Conservation (phyloP, 2,888 invertebrate genomes). For the Tenthredo amoena region DNA sequence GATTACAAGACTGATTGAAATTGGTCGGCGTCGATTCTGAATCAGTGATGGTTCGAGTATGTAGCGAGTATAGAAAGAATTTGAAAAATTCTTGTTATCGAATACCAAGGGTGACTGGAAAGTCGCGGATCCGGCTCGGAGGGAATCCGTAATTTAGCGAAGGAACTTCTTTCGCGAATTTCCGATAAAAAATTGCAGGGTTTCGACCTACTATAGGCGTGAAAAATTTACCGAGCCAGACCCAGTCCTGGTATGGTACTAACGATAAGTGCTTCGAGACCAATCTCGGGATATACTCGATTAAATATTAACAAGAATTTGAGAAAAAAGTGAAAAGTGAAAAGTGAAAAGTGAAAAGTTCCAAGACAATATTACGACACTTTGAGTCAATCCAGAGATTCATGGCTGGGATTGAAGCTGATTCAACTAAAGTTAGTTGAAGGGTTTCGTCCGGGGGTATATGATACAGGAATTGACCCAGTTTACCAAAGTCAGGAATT, state of each 20-base stretch:
- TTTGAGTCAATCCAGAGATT: not conserved
- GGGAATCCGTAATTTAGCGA: not conserved
- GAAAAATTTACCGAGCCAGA: not conserved
- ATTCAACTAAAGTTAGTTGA: not conserved
- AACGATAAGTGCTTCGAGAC: constrained; percentile 21
- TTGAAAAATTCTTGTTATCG: not conserved
- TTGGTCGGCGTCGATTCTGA: not conserved
- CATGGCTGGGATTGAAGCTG: not conserved
- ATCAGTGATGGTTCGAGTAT: not conserved
- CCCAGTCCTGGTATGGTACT: not conserved
- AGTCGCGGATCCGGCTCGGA: not conserved
- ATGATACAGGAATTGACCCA: not conserved
- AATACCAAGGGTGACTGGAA: not conserved
- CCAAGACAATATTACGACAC: too few species aligned
- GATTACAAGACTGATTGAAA: constrained; percentile 17
- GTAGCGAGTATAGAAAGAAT: not conserved
- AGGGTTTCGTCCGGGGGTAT: not conserved
- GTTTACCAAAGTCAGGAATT: not conserved
- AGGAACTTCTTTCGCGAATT: not conserved
- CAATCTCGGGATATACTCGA: not conserved
- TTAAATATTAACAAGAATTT: not conserved
- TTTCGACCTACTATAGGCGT: constrained; percentile 13
- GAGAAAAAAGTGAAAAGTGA: not conserved
- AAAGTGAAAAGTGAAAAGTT: not conserved
- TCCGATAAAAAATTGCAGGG: not conserved